Base-by-base conservation (phyloP, 1,140 invertebrate species). In the Diuraphis noxia region DNA sequence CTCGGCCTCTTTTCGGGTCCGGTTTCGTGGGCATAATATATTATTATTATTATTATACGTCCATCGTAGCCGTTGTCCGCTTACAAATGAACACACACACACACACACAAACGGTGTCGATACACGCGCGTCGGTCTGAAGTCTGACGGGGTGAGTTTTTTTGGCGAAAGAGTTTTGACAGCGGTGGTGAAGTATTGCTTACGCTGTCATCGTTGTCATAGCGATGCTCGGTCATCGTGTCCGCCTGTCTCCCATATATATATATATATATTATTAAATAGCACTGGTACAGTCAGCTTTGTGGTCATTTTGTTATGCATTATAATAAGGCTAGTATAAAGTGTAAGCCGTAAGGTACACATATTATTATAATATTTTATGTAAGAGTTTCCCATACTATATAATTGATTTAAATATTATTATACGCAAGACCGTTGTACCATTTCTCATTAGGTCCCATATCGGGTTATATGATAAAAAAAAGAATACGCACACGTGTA, bases 161-260 rank as follows among this genome's bases (percentile, higher is more conserved):
- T 43, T 63, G 52, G 19, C 38, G 88, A 88, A 56, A 56, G 46
- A 72, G 87, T 88, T 77, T 63, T 88, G 87, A 88, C 87, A 88
- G 87, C 40, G 38, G 38, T 56, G 87, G 87, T 88, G 87, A 88
- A 88, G 87, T 88, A 88, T 88, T 88, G 87, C 87, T 88, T 88
- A 63, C n/a, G n/a, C 87, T 72, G 87, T 77, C 56, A 43, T 88
- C 87, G 36, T 63, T 25, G 10, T 56, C 56, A 19, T 30, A 30
- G n/a, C 56, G 36, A 5, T 9, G 34, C 36, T 7, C 85, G 52
- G 52, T 41, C 87, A 72, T 63, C 77, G 87, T 88, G 43, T 17
- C 19, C 30, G 9, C 13, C 87, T 52, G 52, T 30, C 52, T 63
- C 36, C 6, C 6, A 23, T 23, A 0, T 23, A 79, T 8, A n/a